Base-by-base conservation (phyloP, 2,113 vertebrate genomes). In the Sebastes fasciatus region DNA sequence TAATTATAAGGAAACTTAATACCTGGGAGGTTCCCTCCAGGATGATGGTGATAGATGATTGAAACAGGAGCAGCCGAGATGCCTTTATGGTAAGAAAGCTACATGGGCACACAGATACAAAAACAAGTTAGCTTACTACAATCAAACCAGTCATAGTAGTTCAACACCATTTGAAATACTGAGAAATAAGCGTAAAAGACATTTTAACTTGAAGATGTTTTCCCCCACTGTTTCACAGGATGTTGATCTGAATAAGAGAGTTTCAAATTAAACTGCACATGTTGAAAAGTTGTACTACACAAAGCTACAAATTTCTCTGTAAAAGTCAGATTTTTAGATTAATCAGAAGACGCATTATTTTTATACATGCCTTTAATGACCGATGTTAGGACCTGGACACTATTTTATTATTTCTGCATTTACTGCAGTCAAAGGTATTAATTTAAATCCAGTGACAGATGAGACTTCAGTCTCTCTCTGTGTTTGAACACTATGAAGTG, bases 21-120 rank as follows among this genome's bases (percentile, higher is more conserved):
- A 95, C 95, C 95, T 95, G 93, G 94, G 87, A 92, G 94, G 76
- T 74, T 91, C 66, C 88, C 95, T 95, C 94, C 95, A 94, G 94
- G 94, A 93, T 87, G 85, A 80, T 88, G 87, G 77, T 89, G 91
- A 92, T 78, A 65, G 84, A 88, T 92, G 89, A 73, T 80, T 79
- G 45, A 70, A 91, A 88, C 88, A 86, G 80, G 70, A 89, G 82
- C 76, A 80, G 86, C 86, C 83, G 90, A 49, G 89, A 90, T 91
- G 91, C 92, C 86, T 94, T 91, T 93, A 86, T 88, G 75, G 77
- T 91, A 80, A 67, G 82, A 84, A 92, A 90, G 85, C 95, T 96
- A 79, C 45, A 87, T 9, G 21, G 23, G 7, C 42, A 88, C 7
- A 68, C 10, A 77, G 1, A 84, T 8, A 76, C 17, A 17, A 80